These are phyloP conservation scores for Cheilosia pagana DNA, from an alignment of 2,888 invertebrate species.

Conservation along the genomic window DNA sequence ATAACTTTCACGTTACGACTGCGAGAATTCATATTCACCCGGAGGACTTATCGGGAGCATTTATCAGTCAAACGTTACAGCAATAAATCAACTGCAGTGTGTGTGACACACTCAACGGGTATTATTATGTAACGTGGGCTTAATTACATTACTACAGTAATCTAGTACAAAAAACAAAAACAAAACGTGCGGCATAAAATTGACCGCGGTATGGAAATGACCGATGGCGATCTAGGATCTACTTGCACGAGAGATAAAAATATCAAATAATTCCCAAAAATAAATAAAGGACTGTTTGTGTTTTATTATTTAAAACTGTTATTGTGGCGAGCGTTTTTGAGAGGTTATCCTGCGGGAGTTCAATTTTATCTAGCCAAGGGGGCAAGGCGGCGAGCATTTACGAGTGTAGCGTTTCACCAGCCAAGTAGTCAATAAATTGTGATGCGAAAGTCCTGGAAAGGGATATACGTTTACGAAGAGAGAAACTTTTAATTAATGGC, in stretches of 20 bases:
- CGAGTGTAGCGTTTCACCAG: conserved; percentile 11
- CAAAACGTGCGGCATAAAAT: conserved; percentile 41
- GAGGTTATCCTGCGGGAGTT: conserved; percentile 2
- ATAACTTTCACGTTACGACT: conserved; percentile 49
- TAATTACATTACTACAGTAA: conserved; percentile 52
- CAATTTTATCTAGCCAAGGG: conserved; percentile 1
- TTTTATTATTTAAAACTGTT: conserved; percentile 21
- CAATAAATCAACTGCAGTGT: conserved; percentile 57
- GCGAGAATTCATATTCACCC: neutral
- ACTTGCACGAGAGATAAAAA: conserved; percentile 21
- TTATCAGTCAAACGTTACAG: conserved; percentile 62
- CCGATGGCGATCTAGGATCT: neutral
- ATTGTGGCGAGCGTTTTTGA: conserved; percentile 23
- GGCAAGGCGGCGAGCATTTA: neutral
- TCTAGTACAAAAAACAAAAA: conserved; percentile 8
- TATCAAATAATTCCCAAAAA: conserved; percentile 44
- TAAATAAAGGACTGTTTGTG: conserved; percentile 27
- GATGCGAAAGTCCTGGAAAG: conserved; percentile 40
- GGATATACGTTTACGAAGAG: conserved; percentile 6
- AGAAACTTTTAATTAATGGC: conserved; percentile 72
- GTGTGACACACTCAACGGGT: conserved; percentile 36
- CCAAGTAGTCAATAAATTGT: conserved; percentile 57
- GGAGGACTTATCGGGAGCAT: conserved; percentile 48
- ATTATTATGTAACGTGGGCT: conserved; percentile 40
- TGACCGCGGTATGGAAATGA: conserved; percentile 48